phyloP scores from a whole-genome alignment of 2,888 invertebrate genomes.

The Sisyra nigra region DNA sequence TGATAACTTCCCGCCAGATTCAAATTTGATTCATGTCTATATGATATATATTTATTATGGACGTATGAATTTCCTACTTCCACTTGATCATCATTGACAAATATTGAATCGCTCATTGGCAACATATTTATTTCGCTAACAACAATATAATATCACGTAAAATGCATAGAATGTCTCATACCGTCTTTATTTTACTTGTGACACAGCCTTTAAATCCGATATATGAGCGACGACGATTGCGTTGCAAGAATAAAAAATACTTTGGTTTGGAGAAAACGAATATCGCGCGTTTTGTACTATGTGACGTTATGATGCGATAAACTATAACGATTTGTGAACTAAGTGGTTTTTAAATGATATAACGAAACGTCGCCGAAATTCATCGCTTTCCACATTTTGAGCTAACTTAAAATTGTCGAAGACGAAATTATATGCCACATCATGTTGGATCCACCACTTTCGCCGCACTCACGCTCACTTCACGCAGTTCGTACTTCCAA shows the following conservation, averaged over 20 bases:
- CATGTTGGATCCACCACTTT: conserved; percentile 28
- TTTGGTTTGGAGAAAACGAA: conserved; percentile 25
- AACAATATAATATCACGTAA: neutral
- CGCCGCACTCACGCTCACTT: conserved; percentile 18
- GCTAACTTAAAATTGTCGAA: conserved; percentile 28
- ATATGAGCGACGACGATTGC: conserved; percentile 8
- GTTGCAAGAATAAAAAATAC: conserved; percentile 17
- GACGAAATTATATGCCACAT: conserved; percentile 32
- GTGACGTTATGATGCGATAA: conserved; percentile 23
- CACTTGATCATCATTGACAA: neutral
- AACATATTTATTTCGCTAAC: neutral
- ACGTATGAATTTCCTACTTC: neutral
- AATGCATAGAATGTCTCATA: conserved; percentile 10
- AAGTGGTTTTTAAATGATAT: conserved; percentile 26
- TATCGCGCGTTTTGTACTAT: conserved; percentile 28
- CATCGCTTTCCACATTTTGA: conserved; percentile 23
- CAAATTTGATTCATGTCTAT: neutral
- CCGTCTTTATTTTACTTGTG: conserved; percentile 19
- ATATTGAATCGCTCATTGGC: neutral
- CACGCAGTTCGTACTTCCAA: conserved; percentile 15
- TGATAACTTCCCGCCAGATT: conserved; percentile 7
- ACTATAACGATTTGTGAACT: conserved; percentile 23
- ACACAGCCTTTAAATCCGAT: conserved; percentile 18
- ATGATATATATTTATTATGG: neutral
- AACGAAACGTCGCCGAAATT: conserved; percentile 25